Evolutionary conservation across 2,797 vertebrate species (phyloP).

Genomic region (Mionectes olivaceus): DNA sequence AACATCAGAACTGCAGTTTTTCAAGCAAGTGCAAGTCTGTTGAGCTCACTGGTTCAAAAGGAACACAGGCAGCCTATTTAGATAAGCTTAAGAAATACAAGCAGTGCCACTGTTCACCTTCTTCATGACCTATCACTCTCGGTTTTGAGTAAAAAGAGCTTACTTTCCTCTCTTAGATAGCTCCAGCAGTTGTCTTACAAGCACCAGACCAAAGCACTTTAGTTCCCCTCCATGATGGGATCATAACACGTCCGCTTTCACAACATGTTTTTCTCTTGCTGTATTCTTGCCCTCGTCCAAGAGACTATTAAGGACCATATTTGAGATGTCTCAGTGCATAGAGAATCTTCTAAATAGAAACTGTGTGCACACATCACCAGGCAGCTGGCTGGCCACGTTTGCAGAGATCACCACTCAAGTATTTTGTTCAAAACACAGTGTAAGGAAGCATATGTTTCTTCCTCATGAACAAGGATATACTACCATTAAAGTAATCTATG

Average conservation of each 20-base stretch:
- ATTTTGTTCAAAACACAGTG: neutral
- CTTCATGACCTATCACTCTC: neutral
- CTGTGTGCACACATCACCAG: neutral
- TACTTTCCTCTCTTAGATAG: neutral
- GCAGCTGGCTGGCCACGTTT: neutral
- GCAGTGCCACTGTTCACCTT: neutral
- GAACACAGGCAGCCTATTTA: neutral
- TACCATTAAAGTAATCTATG: neutral
- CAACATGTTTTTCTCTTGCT: neutral
- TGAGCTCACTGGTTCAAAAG: neutral
- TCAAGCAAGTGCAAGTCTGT: neutral
- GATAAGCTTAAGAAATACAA: rapidly evolving
- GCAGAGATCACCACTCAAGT: neutral
- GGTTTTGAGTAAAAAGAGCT: neutral
- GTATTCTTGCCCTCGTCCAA: neutral
- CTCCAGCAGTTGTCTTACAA: neutral
- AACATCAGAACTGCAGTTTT: neutral
- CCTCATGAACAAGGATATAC: neutral
- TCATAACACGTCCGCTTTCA: rapidly evolving
- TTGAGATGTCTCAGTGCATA: neutral
- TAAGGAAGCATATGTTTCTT: neutral
- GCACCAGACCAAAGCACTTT: neutral
- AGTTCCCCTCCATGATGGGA: rapidly evolving
- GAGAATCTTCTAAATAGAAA: neutral
- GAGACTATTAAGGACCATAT: neutral